phyloP scores from a whole-genome alignment of 2,113 vertebrate species.

The Nycticorax nycticorax region DNA sequence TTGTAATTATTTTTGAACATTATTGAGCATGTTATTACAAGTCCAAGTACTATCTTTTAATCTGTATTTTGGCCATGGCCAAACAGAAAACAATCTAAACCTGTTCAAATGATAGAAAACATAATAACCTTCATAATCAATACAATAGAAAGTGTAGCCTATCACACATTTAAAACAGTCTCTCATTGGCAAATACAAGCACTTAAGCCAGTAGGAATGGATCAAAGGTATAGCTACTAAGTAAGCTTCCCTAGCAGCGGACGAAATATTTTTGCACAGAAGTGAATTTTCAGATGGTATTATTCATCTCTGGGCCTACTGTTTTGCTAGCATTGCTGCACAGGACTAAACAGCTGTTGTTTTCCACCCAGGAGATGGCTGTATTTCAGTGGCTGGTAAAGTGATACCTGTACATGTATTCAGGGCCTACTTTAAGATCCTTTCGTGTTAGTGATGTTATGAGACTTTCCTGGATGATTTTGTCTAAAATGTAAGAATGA shows the following conservation, averaged over 20 bases:
- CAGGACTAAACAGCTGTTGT: constrained; percentile 9
- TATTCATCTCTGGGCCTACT: not conserved
- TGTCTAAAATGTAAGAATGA: not conserved
- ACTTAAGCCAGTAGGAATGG: not conserved
- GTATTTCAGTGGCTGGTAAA: not conserved
- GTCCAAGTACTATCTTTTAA: not conserved
- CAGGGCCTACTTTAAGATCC: not conserved
- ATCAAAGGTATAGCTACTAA: not conserved
- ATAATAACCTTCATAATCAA: not conserved
- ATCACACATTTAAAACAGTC: not conserved
- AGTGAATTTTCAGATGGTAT: not conserved
- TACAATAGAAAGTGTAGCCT: not conserved
- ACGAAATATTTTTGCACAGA: not conserved
- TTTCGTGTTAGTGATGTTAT: not conserved
- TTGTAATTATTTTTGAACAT: not conserved
- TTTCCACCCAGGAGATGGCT: constrained; percentile 7
- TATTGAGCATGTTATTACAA: not conserved
- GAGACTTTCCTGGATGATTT: not conserved
- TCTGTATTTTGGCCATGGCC: not conserved
- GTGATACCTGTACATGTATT: not conserved
- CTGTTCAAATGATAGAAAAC: not conserved
- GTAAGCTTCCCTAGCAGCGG: not conserved
- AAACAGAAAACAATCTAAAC: not conserved
- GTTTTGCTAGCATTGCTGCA: not conserved
- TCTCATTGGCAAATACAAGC: not conserved